A percentile compares a stretch with the other conserved stretches of the same genome.
Evolutionary conservation across 2,888 invertebrate species (phyloP).

Genomic region (Chrysolina americana): DNA sequence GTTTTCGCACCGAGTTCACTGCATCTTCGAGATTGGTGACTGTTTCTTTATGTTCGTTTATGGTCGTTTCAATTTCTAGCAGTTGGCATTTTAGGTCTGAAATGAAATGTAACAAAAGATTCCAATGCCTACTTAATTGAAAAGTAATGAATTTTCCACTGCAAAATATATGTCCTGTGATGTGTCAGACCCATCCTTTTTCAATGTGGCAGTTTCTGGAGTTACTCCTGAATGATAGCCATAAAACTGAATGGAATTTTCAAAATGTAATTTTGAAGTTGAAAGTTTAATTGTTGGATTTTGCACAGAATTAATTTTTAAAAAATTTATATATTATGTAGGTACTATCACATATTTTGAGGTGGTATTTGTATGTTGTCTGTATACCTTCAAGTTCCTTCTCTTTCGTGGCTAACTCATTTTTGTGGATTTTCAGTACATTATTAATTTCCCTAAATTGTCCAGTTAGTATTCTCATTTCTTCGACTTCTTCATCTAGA

Average conservation of each 20-base stretch:
- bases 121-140: not conserved
- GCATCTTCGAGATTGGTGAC: constrained; percentile 58
- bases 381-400: constrained; percentile 52
- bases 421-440: constrained; percentile 55
- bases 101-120: constrained; percentile 11
- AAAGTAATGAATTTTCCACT: not conserved
- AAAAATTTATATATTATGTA: too few relatives aligned
- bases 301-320: too few relatives aligned
- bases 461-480: constrained; percentile 71
- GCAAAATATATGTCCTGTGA: not conserved
- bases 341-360: too few relatives aligned
- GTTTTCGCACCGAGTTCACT: constrained; percentile 54
- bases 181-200: too few relatives aligned
- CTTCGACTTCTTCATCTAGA: constrained; percentile 71
- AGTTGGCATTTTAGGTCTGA: constrained; percentile 41
- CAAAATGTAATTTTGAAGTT: too few relatives aligned
- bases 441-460: constrained; percentile 52
- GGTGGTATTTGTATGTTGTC: too few relatives aligned
- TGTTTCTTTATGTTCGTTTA: constrained; percentile 50
- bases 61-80: constrained; percentile 38
- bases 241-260: too few relatives aligned
- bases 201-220: too few relatives aligned
- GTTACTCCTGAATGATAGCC: too few relatives aligned
- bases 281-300: too few relatives aligned
- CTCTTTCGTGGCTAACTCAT: constrained; percentile 56